Evolutionary conservation across 2,888 invertebrate genomes (phyloP), one percentile per base, ranked within the genome.

Genomic region (Petrophora chlorosata): DNA sequence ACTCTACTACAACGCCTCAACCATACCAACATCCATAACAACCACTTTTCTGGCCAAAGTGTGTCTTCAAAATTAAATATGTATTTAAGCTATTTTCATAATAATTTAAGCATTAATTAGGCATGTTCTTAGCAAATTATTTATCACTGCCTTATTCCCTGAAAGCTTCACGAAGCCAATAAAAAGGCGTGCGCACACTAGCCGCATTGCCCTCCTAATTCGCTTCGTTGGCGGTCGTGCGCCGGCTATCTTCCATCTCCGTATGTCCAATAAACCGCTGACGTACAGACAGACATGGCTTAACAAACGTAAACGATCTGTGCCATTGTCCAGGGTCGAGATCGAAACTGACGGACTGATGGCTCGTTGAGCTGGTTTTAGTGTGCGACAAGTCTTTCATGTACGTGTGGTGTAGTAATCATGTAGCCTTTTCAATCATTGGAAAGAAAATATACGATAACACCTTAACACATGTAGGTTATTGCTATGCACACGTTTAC

Each of bases 251-350:
- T 71, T 67, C 79, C 67, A 85, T 87, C 86, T 85, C 71, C 41
- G 68, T 71, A 70, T 76, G 79, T 81, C 81, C 82, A 78, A 80
- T 82, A 80, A 80, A 78, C 75, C 70, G 72, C 67, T 80, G 82
- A 82, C 79, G 75, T 73, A 78, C 76, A 64, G 78, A 79, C 81
- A 76, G 79, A 78, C 80, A 73, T 44, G 73, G 67, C 73, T 73
- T 81, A 80, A 80, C 83, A 81, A 79, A 81, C 81, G 76, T 75
- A 78, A 77, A 76, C 73, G 82, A 82, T 82, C 79, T 73, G 68
- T 62, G 70, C 83, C 79, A 84, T 85, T 85, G 83, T 84, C 74
- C 75, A 51, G 62, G 39, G n/a, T 13, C 2, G 13, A 23, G 23
- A 13, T 42, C 43, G 67, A n/a, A n/a, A 59, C 59, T 59, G 61